Percentiles rank a stretch among this genome's conserved stretches.
phyloP scores from a whole-genome alignment of 1,140 invertebrate species.

The Drosophila persimilis region DNA sequence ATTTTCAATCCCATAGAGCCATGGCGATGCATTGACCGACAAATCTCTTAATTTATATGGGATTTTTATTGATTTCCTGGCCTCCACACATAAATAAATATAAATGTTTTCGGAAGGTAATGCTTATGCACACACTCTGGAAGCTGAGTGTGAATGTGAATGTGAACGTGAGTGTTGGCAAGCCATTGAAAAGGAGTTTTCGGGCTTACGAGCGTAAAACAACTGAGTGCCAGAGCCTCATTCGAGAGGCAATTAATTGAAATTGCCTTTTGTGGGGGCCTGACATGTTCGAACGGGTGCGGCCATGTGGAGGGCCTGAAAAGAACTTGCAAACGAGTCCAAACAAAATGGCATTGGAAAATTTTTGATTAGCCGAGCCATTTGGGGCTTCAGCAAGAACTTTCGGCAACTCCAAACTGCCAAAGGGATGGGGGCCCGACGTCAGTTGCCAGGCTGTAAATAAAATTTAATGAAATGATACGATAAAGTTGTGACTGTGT shows the following conservation, averaged over 20 bases:
- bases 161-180: not conserved
- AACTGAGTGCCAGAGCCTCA: not conserved
- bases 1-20: too few species aligned
- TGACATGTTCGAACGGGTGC: not conserved
- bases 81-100: constrained; percentile 22
- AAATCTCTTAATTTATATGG: too few species aligned
- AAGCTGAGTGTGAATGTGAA: constrained; percentile 3
- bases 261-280: constrained; percentile 29
- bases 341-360: constrained; percentile 61
- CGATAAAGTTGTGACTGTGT: constrained; percentile 75
- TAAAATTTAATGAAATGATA: constrained; percentile 80
- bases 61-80: too few species aligned
- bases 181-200: constrained; percentile 16
- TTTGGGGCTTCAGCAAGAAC: constrained; percentile 44
- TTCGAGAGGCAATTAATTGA: constrained; percentile 60
- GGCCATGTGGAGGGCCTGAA: not conserved
- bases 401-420: constrained; percentile 39
- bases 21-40: too few species aligned
- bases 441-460: constrained; percentile 69
- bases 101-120: constrained; percentile 9
- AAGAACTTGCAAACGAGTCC: constrained; percentile 26
- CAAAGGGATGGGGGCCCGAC: constrained; percentile 13
- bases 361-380: constrained; percentile 55
- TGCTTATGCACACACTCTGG: too few species aligned
- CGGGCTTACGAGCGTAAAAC: not conserved